Evolutionary conservation across 2,888 invertebrate genomes (phyloP).

Genomic region (Gonocerus acuteangulatus): DNA sequence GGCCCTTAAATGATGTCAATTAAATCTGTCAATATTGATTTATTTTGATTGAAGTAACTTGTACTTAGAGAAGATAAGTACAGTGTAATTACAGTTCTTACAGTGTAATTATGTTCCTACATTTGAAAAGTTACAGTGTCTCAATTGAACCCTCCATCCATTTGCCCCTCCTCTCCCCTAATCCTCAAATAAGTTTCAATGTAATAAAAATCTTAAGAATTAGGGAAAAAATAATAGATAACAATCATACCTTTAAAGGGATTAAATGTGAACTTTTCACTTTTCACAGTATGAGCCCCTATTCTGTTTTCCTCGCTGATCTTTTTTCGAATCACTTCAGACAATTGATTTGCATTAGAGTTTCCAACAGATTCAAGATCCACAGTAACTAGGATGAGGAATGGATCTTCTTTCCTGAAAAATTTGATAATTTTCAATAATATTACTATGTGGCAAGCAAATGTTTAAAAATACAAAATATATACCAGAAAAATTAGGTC

Average conservation of each 20-base stretch:
- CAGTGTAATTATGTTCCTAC: too few relatives aligned
- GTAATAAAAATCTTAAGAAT: neutral
- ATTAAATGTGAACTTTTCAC: neutral
- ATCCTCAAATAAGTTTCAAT: neutral
- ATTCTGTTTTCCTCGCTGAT: neutral
- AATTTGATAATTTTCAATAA: too few relatives aligned
- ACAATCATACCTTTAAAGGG: slow-evolving; percentile 1
- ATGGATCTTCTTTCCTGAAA: slow-evolving; percentile 1
- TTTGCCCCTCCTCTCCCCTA: neutral
- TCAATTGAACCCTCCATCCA: too few relatives aligned
- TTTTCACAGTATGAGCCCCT: neutral
- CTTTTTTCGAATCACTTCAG: neutral
- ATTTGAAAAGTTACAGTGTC: too few relatives aligned
- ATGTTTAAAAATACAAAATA: too few relatives aligned
- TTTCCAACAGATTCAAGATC: neutral
- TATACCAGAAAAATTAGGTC: too few relatives aligned
- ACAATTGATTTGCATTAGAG: neutral
- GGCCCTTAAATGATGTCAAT: too few relatives aligned
- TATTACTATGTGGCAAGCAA: too few relatives aligned
- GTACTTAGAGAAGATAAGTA: too few relatives aligned
- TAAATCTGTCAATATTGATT: too few relatives aligned
- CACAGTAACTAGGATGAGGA: neutral
- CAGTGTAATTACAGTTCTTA: too few relatives aligned
- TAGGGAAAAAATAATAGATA: neutral
- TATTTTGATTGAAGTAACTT: too few relatives aligned